phyloP scores from a whole-genome alignment of 2,888 invertebrate species.

The Heliconius erato region DNA sequence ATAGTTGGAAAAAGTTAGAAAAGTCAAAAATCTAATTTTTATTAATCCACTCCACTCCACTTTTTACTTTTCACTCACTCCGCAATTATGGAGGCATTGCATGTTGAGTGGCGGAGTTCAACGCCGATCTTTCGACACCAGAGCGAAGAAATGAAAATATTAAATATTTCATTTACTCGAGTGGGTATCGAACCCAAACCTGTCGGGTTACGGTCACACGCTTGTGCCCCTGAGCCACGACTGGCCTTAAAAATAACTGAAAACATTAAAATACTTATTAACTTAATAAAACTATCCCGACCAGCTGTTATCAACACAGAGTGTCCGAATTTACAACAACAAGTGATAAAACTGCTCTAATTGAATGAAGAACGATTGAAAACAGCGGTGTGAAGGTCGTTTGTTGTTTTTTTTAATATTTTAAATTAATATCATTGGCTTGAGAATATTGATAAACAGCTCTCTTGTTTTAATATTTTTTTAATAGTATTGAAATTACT shows the following conservation, averaged over 20 bases:
- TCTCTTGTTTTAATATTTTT: neutral
- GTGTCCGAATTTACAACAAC: constrained; percentile 49
- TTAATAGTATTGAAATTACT: neutral
- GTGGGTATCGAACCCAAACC: too few species aligned
- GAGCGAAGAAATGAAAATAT: too few species aligned
- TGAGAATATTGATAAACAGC: constrained; percentile 18
- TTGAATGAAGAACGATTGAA: constrained; percentile 58
- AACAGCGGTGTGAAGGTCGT: constrained; percentile 54
- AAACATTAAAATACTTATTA: neutral
- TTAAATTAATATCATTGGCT: neutral
- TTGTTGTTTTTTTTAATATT: constrained; percentile 13
- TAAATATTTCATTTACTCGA: too few species aligned
- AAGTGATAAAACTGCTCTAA: constrained; percentile 56
- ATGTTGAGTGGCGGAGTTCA: too few species aligned
- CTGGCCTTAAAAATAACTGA: neutral
- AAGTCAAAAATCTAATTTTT: too few species aligned
- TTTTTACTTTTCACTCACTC: too few species aligned
- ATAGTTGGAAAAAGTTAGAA: too few species aligned
- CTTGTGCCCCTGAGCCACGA: too few species aligned
- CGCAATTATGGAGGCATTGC: too few species aligned
- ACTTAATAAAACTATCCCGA: constrained; percentile 21
- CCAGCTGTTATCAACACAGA: constrained; percentile 48
- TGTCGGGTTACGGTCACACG: too few species aligned
- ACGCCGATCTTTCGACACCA: too few species aligned
- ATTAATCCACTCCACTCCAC: too few species aligned